Evolutionary conservation across 2,888 invertebrate species (phyloP).

Genomic region (Machimus atricapillus): DNA sequence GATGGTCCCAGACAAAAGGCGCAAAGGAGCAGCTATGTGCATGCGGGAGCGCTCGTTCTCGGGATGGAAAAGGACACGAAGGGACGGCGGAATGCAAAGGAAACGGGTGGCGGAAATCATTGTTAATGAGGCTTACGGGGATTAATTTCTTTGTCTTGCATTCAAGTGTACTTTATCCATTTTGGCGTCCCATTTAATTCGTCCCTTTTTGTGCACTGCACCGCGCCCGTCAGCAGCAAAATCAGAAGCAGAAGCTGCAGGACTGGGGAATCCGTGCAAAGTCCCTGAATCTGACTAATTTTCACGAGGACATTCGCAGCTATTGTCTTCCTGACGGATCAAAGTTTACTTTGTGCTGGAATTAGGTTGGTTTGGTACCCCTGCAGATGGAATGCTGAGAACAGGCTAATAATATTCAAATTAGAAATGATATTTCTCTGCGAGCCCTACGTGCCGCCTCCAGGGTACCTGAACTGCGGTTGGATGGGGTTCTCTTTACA

Average conservation of each 20-base stretch:
- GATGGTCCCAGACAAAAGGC: neutral
- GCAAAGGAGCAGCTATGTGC: neutral
- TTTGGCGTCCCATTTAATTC: slow-evolving; percentile 42
- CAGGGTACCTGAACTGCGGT: neutral
- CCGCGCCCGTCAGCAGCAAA: neutral
- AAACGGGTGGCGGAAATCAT: slow-evolving; percentile 30
- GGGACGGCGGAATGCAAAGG: neutral
- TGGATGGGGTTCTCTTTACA: neutral
- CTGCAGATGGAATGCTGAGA: neutral
- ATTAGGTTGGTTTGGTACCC: neutral
- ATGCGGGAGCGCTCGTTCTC: neutral
- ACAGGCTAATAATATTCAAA: slow-evolving; percentile 4
- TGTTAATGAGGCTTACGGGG: slow-evolving; percentile 42
- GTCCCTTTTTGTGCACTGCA: neutral
- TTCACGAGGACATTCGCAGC: slow-evolving; percentile 10
- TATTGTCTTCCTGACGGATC: slow-evolving; percentile 6
- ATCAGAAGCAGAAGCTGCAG: neutral
- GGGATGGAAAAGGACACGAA: neutral
- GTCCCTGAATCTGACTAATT: slow-evolving; percentile 22
- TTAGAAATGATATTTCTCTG: slow-evolving; percentile 18
- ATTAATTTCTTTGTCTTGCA: slow-evolving; percentile 40
- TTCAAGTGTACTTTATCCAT: slow-evolving; percentile 40
- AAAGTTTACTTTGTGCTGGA: slow-evolving; percentile 21
- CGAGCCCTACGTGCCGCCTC: neutral
- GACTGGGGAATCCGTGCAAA: neutral